These are phyloP conservation scores for Cataglyphis cursor DNA, from an alignment of 2,888 invertebrate species.

Conservation along the genomic window DNA sequence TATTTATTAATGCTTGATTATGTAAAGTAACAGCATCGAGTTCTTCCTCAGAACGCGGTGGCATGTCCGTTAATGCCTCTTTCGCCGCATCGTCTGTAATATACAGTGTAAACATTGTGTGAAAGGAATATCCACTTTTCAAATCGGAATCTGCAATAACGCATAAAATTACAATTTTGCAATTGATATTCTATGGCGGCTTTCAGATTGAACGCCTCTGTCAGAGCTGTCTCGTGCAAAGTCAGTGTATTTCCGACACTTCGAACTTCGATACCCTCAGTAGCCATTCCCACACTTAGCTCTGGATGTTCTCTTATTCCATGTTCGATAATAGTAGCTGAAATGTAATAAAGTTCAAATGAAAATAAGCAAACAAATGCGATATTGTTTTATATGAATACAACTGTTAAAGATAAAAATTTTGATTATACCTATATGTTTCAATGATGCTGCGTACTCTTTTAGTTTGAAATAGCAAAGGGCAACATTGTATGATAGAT, in stretches of 20 bases:
- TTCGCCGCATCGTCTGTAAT: constrained; percentile 91
- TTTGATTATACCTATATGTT: constrained; percentile 92
- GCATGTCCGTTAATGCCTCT: constrained; percentile 96
- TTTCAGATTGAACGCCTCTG: constrained; percentile 99
- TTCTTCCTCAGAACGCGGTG: constrained; percentile 98
- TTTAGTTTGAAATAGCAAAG: constrained; percentile 97
- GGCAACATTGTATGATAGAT: constrained; percentile 98
- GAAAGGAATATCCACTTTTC: constrained; percentile 18
- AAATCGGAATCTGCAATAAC: constrained; percentile 15
- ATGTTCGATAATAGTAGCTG: constrained; percentile 96
- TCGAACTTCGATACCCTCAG: constrained; percentile 96
- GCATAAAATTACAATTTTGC: constrained; percentile 90
- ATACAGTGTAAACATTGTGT: constrained; percentile 83
- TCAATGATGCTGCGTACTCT: constrained; percentile 96
- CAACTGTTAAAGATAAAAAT: background rate
- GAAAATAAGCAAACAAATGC: constrained; percentile 10
- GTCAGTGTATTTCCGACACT: constrained; percentile 98
- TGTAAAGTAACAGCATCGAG: constrained; percentile 99
- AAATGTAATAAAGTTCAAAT: constrained; percentile 64
- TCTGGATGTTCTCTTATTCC: constrained; percentile 99
- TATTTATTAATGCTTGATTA: constrained; percentile 97
- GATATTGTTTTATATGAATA: constrained; percentile 16
- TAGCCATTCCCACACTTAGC: constrained; percentile 98
- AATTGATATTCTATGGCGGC: constrained; percentile 99
- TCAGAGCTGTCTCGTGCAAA: constrained; percentile 97